Percentiles rank a stretch among this genome's conserved stretches.
Evolutionary conservation across 1,140 invertebrate genomes (phyloP).

Genomic region (Tetranychus urticae): DNA sequence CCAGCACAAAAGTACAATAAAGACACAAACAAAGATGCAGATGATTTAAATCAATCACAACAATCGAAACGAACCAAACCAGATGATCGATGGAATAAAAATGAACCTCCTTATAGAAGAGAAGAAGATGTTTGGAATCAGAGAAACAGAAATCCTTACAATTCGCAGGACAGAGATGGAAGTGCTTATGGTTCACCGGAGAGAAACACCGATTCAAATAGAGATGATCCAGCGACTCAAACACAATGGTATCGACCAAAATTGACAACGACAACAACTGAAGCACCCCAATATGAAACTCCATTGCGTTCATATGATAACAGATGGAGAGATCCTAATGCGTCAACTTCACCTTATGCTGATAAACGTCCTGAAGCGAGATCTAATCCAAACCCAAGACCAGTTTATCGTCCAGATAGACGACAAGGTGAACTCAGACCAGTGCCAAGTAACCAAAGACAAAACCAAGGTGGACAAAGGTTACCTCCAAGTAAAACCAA

Average conservation of each 20-base stretch:
- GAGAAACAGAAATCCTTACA: not conserved
- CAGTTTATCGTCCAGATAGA: not conserved
- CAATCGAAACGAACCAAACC: not conserved
- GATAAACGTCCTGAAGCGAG: not conserved
- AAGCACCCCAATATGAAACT: not conserved
- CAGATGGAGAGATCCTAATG: not conserved
- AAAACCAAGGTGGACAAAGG: not conserved
- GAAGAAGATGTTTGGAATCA: not conserved
- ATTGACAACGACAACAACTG: not conserved
- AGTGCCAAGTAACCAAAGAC: not conserved
- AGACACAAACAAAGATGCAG: too few species aligned
- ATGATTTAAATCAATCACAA: too few species aligned
- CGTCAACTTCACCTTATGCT: not conserved
- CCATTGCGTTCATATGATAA: not conserved
- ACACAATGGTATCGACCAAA: not conserved
- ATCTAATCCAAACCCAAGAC: not conserved
- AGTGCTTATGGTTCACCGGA: not conserved
- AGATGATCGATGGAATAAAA: not conserved
- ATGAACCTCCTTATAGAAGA: not conserved
- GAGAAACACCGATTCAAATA: not conserved
- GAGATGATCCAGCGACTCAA: not conserved
- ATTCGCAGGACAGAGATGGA: not conserved
- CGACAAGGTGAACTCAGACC: not conserved
- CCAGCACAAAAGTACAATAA: too few species aligned
- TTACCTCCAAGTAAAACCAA: not conserved